Evolutionary conservation across 2,113 vertebrate species (phyloP).

Genomic region (Poeciliopsis occidentalis): DNA sequence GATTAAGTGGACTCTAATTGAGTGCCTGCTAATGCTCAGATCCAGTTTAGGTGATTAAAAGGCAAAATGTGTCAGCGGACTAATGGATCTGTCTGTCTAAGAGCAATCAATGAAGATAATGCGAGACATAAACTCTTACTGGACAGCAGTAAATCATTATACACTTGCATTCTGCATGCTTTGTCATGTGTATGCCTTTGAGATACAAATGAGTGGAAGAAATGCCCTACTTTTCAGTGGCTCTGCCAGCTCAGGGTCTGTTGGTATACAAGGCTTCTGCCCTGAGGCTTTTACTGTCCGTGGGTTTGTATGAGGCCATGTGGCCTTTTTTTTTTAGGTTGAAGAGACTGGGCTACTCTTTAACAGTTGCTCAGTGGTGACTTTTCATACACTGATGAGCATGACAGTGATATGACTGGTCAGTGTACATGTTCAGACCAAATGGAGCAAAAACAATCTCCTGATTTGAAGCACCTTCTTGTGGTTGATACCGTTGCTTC

Average conservation of each 20-base stretch:
- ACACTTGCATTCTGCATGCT: constrained; percentile 16
- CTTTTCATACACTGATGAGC: constrained; percentile 33
- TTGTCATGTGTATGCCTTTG: constrained; percentile 30
- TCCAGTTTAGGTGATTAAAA: constrained; percentile 45
- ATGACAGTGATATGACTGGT: constrained; percentile 26
- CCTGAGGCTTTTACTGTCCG: constrained; percentile 34
- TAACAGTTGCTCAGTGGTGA: constrained; percentile 26
- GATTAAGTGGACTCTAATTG: neutral
- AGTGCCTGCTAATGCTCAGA: constrained; percentile 20
- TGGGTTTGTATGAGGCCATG: constrained; percentile 9
- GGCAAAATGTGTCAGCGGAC: constrained; percentile 16
- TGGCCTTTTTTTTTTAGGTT: constrained; percentile 27
- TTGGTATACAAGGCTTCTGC: constrained; percentile 16
- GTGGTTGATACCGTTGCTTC: constrained; percentile 1
- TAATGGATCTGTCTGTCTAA: constrained; percentile 12
- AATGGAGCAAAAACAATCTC: constrained; percentile 42
- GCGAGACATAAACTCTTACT: neutral
- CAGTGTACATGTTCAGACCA: constrained; percentile 40
- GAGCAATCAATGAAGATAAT: constrained; percentile 31
- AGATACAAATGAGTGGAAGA: constrained; percentile 22
- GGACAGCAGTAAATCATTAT: constrained; percentile 12
- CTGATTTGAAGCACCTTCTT: constrained; percentile 29
- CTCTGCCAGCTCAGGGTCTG: constrained; percentile 30
- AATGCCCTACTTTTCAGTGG: constrained; percentile 60
- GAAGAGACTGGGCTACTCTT: constrained; percentile 11